Evolutionary conservation across 1,140 invertebrate species (phyloP).

Genomic region (Papilio helenus): DNA sequence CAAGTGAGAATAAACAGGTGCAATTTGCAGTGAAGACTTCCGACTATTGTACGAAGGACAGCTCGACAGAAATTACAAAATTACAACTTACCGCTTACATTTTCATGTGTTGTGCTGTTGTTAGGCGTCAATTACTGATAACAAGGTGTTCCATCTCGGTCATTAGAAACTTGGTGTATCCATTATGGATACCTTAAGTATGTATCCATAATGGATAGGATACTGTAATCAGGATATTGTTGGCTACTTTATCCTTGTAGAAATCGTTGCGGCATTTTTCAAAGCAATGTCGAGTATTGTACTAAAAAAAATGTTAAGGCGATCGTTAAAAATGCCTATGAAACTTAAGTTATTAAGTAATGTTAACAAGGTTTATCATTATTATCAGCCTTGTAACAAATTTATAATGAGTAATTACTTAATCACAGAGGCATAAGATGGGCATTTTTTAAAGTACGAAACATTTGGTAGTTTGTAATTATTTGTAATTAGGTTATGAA

Average conservation of each 20-base stretch:
- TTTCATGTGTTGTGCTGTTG: constrained; percentile 6
- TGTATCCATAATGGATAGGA: background rate
- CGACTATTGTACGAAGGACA: constrained; percentile 18
- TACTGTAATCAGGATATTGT: too few species aligned
- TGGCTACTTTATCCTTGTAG: too few species aligned
- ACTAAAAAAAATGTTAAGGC: background rate
- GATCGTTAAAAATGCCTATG: background rate
- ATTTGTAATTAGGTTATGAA: background rate
- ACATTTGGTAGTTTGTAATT: background rate
- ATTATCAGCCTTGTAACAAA: constrained; percentile 22
- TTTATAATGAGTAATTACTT: constrained; percentile 19
- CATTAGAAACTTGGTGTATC: background rate
- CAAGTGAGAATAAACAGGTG: background rate
- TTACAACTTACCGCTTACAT: constrained; percentile 15
- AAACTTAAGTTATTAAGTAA: constrained; percentile 2
- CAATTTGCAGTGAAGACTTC: constrained; percentile 8
- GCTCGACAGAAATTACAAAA: constrained; percentile 13
- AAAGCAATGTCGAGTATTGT: background rate
- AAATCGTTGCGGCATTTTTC: background rate
- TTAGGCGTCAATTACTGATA: constrained; percentile 4
- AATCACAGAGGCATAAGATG: background rate
- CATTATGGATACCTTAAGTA: background rate
- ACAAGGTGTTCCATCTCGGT: background rate
- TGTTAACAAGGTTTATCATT: constrained; percentile 17
- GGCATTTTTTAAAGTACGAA: background rate